These are phyloP conservation scores for Ploceus nigricollis DNA, from an alignment of 2,113 vertebrate species.

Conservation along the genomic window DNA sequence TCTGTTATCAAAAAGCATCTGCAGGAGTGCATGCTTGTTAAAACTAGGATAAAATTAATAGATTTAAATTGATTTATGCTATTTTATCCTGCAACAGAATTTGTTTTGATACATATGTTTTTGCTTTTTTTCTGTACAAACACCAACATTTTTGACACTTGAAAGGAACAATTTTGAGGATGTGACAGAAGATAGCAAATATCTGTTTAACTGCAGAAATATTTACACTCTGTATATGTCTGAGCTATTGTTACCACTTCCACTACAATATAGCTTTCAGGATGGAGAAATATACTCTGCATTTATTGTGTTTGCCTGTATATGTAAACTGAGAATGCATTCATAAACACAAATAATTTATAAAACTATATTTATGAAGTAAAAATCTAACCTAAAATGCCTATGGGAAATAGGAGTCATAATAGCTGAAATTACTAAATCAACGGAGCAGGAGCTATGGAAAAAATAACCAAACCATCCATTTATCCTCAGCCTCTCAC, in stretches of 20 bases:
- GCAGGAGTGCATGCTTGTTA: constrained; percentile 63
- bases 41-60: constrained; percentile 71
- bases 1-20: constrained; percentile 72
- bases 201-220: constrained; percentile 62
- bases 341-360: not conserved
- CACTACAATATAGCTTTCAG: constrained; percentile 6
- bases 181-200: constrained; percentile 64
- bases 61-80: constrained; percentile 68
- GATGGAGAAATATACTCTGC: not conserved
- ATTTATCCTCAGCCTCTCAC: not conserved
- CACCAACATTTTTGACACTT: constrained; percentile 72
- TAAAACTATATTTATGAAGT: not conserved
- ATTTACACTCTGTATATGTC: constrained; percentile 54
- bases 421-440: not conserved
- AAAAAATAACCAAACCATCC: not conserved
- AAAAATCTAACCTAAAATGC: not conserved
- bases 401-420: not conserved
- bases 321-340: not conserved
- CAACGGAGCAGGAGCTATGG: not conserved
- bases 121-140: constrained; percentile 61
- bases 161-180: constrained; percentile 64
- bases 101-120: constrained; percentile 72
- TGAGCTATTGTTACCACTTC: constrained; percentile 42
- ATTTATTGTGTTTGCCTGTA: not conserved
- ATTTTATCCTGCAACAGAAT: constrained; percentile 67